These are phyloP conservation scores for Bathynomus jamesi DNA, from an alignment of 1,140 invertebrate genomes.

Conservation along the genomic window DNA sequence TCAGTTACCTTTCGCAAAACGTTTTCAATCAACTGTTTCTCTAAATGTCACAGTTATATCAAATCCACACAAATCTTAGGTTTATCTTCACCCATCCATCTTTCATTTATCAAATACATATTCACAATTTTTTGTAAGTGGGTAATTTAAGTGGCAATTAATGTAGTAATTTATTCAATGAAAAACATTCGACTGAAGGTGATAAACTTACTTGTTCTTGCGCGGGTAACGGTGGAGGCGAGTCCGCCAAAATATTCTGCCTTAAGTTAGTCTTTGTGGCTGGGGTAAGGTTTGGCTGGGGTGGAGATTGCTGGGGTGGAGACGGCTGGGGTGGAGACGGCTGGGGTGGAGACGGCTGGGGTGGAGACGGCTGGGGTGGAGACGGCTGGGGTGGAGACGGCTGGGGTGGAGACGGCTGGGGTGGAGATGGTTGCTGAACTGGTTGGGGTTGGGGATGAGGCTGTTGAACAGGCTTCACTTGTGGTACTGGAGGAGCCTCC, in stretches of 20 bases:
- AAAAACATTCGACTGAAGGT: too few species aligned
- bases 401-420: neutral
- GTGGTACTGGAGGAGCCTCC: constrained; percentile 18
- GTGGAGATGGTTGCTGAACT: constrained; percentile 3
- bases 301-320: too few species aligned
- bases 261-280: neutral
- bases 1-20: too few species aligned
- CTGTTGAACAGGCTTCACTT: constrained; percentile 1
- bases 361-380: neutral
- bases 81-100: too few species aligned
- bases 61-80: too few species aligned
- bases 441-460: constrained; percentile 9
- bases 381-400: neutral
- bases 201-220: neutral
- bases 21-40: too few species aligned
- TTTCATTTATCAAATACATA: too few species aligned
- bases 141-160: too few species aligned
- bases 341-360: neutral
- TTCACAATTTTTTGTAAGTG: too few species aligned
- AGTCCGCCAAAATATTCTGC: neutral
- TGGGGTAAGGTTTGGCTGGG: neutral
- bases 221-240: neutral
- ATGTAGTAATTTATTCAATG: too few species aligned
- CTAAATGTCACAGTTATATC: too few species aligned
- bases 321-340: neutral